Conservation (phyloP, 2,113 vertebrate genomes). For the Tenebrosternarchus preto region DNA sequence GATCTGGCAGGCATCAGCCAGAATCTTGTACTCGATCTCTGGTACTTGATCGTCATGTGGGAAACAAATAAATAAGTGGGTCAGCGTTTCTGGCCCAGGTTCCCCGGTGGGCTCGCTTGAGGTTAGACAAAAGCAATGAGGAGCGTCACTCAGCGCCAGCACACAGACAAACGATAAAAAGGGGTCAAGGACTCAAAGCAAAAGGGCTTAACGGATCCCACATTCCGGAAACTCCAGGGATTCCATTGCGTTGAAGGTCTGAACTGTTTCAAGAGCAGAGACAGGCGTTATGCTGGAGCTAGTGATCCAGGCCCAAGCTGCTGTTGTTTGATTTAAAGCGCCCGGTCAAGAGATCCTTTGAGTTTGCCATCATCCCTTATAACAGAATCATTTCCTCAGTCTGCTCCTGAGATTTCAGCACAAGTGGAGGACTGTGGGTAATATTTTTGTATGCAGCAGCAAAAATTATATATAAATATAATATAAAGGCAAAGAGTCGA, state of each 20-base stretch:
- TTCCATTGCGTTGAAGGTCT: too few species aligned
- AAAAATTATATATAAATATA: neutral
- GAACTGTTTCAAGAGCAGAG: too few species aligned
- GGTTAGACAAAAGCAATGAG: constrained; percentile 20
- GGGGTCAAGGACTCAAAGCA: neutral
- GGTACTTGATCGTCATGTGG: constrained; percentile 25
- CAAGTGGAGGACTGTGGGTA: neutral
- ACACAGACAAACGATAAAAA: neutral
- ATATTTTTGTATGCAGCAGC: neutral
- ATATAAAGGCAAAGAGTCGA: too few species aligned
- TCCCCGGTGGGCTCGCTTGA: neutral
- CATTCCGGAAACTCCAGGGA: too few species aligned
- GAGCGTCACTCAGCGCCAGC: neutral
- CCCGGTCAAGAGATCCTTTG: neutral
- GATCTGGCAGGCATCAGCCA: neutral
- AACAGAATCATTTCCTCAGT: constrained; percentile 8
- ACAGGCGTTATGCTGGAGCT: neutral
- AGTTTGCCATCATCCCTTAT: neutral
- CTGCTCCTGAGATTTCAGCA: neutral
- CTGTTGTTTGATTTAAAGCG: neutral
- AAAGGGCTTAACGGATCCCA: neutral
- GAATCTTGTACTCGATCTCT: constrained; percentile 6
- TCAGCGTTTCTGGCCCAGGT: constrained; percentile 51
- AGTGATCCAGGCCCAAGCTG: neutral
- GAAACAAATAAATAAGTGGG: constrained; percentile 60